phyloP scores from a whole-genome alignment of 2,797 vertebrate species.

The Artibeus jamaicensis region DNA sequence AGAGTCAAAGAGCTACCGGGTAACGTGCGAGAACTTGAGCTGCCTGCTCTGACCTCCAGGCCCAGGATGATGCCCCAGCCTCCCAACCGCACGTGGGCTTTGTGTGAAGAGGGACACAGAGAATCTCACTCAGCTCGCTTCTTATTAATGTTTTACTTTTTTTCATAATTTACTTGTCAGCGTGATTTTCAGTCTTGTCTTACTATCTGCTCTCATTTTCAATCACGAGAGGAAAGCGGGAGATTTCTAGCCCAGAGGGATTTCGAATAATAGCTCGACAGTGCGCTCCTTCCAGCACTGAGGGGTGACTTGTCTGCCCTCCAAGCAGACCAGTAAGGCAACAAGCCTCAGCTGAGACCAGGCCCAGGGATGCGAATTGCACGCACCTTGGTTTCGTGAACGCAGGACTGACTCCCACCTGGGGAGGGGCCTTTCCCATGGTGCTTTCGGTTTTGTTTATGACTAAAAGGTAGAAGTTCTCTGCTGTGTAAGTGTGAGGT shows the following conservation, averaged over 20 bases:
- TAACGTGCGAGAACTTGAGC: neutral
- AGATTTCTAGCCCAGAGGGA: neutral
- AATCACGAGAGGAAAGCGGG: neutral
- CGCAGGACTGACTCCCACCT: neutral
- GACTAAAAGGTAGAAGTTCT: neutral
- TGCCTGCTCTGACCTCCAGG: neutral
- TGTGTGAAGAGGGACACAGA: neutral
- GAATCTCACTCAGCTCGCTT: neutral
- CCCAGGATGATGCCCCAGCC: neutral
- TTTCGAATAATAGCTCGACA: neutral
- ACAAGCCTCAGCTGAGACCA: neutral
- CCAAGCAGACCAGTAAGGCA: neutral
- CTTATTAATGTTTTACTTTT: neutral
- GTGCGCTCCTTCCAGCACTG: neutral
- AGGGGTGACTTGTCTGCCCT: slow-evolving; percentile 1
- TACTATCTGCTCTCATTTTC: neutral
- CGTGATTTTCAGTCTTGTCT: neutral
- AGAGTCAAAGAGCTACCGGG: neutral
- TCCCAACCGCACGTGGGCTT: accelerated
- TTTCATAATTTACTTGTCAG: neutral
- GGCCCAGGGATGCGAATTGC: neutral
- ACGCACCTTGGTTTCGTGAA: neutral
- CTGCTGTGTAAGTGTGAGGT: neutral
- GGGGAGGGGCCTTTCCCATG: neutral
- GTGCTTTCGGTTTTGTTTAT: neutral